These are phyloP conservation scores for Orientallactaga bullata DNA, from an alignment of 2,113 vertebrate genomes.

Conservation along the genomic window DNA sequence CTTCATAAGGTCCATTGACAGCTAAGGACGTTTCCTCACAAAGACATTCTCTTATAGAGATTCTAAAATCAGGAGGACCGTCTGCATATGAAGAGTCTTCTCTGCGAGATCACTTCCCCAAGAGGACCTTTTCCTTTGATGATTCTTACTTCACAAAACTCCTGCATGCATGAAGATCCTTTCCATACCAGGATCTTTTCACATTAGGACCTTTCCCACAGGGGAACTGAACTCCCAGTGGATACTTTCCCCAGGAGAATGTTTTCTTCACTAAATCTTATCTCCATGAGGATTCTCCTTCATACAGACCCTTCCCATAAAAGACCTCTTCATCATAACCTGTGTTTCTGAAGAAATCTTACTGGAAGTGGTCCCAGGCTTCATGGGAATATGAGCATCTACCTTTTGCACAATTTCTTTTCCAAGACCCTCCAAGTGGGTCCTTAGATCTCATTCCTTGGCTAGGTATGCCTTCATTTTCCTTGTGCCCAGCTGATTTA, in stretches of 20 bases:
- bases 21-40: neutral
- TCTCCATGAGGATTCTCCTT: neutral
- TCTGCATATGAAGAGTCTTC: neutral
- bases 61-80: neutral
- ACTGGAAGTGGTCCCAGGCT: neutral
- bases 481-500: neutral
- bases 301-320: neutral
- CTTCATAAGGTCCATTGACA: too few relatives aligned
- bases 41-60: neutral
- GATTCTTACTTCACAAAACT: neutral
- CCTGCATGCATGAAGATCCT: neutral
- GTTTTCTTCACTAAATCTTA: neutral
- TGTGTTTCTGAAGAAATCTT: neutral
- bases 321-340: neutral
- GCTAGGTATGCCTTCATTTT: neutral
- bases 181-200: neutral
- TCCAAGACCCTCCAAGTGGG: neutral
- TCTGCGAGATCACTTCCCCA: neutral
- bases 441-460: neutral
- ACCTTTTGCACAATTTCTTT: neutral
- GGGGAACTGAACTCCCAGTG: neutral
- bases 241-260: neutral
- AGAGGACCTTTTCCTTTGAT: neutral
- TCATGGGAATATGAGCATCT: neutral
- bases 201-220: neutral